These are phyloP conservation scores for Stenoptilia bipunctidactyla DNA, from an alignment of 2,888 invertebrate genomes.

Conservation along the genomic window DNA sequence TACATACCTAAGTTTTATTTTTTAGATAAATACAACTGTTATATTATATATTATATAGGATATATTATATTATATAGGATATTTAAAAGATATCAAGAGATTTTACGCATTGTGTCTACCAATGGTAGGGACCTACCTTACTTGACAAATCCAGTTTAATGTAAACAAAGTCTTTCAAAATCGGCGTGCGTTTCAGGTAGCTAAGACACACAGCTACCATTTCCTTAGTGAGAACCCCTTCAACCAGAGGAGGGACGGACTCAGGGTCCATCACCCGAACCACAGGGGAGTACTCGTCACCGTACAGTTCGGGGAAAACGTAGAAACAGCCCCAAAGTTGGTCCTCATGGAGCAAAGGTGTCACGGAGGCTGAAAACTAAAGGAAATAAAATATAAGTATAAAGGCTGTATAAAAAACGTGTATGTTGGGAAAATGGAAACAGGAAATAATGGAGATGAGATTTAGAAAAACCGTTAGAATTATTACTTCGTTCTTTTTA, in stretches of 20 bases:
- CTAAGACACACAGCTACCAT: conserved; percentile 62
- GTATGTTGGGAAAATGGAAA: background rate
- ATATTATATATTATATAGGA: no score
- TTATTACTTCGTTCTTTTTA: background rate
- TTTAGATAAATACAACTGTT: no score
- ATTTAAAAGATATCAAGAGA: no score
- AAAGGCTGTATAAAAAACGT: background rate
- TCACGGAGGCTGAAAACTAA: conserved; percentile 43
- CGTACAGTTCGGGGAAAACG: conserved; percentile 48
- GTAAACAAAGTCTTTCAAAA: conserved; percentile 60
- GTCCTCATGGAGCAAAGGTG: conserved; percentile 44
- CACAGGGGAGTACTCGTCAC: conserved; percentile 40
- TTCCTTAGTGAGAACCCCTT: conserved; percentile 62
- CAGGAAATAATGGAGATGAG: background rate
- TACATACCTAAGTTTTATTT: no score
- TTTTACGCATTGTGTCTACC: no score
- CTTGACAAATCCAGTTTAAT: conserved; percentile 65
- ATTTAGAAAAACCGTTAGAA: background rate
- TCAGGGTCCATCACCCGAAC: conserved; percentile 29
- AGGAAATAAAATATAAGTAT: conserved; percentile 10
- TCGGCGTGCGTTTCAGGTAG: conserved; percentile 66
- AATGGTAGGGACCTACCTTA: conserved; percentile 43
- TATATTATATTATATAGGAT: no score
- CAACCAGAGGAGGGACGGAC: conserved; percentile 33
- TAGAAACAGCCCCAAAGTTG: conserved; percentile 58